Conservation (phyloP, 2,888 invertebrate species). For the Cosmopolites sordidus region DNA sequence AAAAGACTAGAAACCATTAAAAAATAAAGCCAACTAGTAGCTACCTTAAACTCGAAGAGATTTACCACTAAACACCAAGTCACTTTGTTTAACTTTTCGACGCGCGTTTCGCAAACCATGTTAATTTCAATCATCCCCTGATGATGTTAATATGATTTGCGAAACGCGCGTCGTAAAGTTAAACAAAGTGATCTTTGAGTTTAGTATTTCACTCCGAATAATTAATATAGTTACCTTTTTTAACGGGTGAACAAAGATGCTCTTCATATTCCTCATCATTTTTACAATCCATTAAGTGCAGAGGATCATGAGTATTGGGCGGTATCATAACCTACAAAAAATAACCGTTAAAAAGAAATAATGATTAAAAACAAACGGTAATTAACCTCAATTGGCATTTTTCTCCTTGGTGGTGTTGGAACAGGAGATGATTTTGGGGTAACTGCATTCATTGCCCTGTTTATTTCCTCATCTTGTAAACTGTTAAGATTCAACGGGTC, state of each 20-base stretch:
- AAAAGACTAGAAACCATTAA: neutral
- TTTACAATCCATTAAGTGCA: slow-evolving; percentile 77
- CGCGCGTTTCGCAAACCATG: no score
- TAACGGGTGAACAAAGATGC: slow-evolving; percentile 67
- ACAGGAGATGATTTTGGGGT: slow-evolving; percentile 91
- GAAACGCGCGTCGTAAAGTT: no score
- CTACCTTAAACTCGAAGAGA: no score
- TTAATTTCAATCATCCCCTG: no score
- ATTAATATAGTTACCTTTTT: slow-evolving; percentile 45
- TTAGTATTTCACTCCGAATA: no score
- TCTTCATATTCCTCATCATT: slow-evolving; percentile 81
- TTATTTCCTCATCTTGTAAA: slow-evolving; percentile 54
- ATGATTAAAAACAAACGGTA: neutral
- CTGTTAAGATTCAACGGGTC: slow-evolving; percentile 94
- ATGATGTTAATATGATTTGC: no score
- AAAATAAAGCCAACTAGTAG: slow-evolving; percentile 2
- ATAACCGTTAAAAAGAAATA: neutral
- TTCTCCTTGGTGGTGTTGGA: slow-evolving; percentile 75
- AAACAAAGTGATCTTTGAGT: no score
- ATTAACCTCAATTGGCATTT: slow-evolving; percentile 71
- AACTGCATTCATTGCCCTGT: slow-evolving; percentile 78
- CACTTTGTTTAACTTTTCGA: no score
- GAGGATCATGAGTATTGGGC: slow-evolving; percentile 85
- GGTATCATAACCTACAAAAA: slow-evolving; percentile 64
- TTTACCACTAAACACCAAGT: no score